phyloP scores from a whole-genome alignment of 1,140 invertebrate genomes.

The Colletes latitarsis region DNA sequence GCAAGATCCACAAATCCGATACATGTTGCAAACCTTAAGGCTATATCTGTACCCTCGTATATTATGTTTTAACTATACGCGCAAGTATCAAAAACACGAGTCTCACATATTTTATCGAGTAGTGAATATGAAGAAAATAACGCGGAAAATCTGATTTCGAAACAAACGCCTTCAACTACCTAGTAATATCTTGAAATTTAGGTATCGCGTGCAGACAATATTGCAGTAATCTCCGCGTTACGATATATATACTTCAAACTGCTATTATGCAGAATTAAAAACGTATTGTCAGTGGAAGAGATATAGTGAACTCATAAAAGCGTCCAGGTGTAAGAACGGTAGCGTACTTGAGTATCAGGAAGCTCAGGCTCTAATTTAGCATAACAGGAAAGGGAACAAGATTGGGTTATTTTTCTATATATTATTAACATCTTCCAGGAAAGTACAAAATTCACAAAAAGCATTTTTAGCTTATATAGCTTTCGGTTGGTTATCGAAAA shows the following conservation, averaged over 20 bases:
- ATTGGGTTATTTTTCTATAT: too few species aligned
- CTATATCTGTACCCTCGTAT: neutral
- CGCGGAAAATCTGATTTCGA: neutral
- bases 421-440: too few species aligned
- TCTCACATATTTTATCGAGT: neutral
- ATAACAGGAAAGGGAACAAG: too few species aligned
- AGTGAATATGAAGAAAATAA: neutral
- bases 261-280: slow-evolving; percentile 5
- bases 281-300: neutral
- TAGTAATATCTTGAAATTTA: slow-evolving; percentile 28
- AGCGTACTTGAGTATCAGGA: neutral
- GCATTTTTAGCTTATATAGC: too few species aligned
- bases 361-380: neutral
- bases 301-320: too few species aligned
- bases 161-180: neutral
- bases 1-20: neutral
- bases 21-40: neutral
- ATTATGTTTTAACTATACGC: neutral
- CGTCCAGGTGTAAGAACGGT: too few species aligned
- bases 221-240: neutral
- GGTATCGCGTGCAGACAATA: slow-evolving; percentile 8
- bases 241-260: neutral
- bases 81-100: neutral
- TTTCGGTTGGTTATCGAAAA: too few species aligned
- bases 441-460: too few species aligned